phyloP scores from a whole-genome alignment of 2,113 vertebrate genomes.

The Pongo pygmaeus region DNA sequence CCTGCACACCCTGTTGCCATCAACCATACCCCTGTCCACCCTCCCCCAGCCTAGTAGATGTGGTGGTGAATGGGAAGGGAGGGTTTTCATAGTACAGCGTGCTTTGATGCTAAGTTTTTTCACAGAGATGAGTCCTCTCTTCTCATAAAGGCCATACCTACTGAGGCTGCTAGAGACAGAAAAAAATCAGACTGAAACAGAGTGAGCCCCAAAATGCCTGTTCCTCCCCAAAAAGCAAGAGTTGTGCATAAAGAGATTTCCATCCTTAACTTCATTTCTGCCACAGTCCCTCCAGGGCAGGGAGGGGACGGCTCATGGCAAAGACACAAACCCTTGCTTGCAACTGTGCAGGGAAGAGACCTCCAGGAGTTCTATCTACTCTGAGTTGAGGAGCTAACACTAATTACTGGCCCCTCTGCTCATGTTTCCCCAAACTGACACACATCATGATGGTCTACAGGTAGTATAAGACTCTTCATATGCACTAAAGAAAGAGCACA shows the following conservation, averaged over 20 bases:
- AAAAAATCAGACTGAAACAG: background rate
- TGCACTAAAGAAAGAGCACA: background rate
- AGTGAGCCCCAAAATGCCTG: background rate
- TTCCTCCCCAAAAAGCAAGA: background rate
- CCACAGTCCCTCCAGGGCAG: background rate
- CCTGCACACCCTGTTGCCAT: no score
- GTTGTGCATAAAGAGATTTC: background rate
- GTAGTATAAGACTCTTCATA: background rate
- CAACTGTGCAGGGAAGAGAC: background rate
- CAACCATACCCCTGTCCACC: fast-evolving
- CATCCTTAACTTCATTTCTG: background rate
- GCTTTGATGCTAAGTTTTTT: background rate
- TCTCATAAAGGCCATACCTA: background rate
- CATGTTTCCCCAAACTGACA: background rate
- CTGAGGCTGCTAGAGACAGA: background rate
- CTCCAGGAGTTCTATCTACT: background rate
- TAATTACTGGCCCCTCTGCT: background rate
- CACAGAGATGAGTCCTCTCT: background rate
- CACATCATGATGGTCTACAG: background rate
- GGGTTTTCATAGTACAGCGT: background rate
- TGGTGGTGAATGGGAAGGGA: background rate
- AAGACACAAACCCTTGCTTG: background rate
- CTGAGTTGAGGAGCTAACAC: background rate
- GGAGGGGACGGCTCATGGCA: background rate
- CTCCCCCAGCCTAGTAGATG: background rate